Conservation (phyloP, 2,888 invertebrate species). For the Parasteatoda lunata region DNA sequence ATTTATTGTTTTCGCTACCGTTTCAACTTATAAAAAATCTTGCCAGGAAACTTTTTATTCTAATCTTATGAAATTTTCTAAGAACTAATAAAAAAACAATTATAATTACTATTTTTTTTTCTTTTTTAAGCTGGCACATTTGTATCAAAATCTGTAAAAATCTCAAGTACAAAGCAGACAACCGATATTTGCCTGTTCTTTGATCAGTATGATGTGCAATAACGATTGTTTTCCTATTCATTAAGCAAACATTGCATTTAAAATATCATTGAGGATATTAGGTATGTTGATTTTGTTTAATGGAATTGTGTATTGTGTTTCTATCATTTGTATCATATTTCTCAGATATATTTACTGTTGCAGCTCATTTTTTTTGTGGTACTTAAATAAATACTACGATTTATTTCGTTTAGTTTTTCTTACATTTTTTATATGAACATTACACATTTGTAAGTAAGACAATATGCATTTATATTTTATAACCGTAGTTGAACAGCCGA, state of each 20-base stretch:
- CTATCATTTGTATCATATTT: conserved; percentile 42
- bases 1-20: too few species aligned
- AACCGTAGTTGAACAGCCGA: too few species aligned
- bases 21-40: too few species aligned
- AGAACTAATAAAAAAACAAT: too few species aligned
- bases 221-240: conserved; percentile 20
- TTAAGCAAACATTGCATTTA: background rate
- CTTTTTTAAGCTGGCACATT: background rate
- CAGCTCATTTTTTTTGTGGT: conserved; percentile 50
- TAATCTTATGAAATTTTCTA: too few species aligned
- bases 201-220: conserved; percentile 37
- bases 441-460: too few species aligned
- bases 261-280: background rate
- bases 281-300: background rate
- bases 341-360: conserved; percentile 44
- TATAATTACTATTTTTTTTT: too few species aligned
- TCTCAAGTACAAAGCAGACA: conserved; percentile 20
- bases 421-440: background rate
- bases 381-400: background rate
- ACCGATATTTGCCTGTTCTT: conserved; percentile 18
- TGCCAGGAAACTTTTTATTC: too few species aligned
- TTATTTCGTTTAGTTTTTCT: background rate
- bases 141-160: background rate
- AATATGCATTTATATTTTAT: too few species aligned
- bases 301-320: background rate